phyloP scores from a whole-genome alignment of 37 sponge, comb jelly and placozoan genomes.

The Geodia barretti region DNA sequence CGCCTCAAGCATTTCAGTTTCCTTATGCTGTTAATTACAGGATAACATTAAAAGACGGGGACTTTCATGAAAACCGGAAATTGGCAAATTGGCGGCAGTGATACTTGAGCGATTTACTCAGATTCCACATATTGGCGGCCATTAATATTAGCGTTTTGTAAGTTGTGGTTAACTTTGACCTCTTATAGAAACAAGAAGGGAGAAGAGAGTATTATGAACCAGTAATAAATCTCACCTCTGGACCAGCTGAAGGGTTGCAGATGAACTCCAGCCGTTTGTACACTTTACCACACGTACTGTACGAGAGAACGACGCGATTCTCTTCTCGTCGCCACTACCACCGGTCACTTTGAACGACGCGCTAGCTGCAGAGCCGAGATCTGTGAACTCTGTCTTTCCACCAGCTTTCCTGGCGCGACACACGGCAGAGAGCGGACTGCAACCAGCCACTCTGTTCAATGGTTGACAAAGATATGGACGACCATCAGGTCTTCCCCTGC shows the following conservation, averaged over 20 bases:
- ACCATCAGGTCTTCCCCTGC: conserved; percentile 36
- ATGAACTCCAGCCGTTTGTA: neutral
- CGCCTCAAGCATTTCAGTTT: no score
- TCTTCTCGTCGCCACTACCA: neutral
- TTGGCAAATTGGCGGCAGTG: no score
- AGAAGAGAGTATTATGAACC: no score
- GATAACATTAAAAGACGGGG: no score
- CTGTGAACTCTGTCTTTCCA: conserved; percentile 17
- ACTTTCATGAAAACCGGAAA: no score
- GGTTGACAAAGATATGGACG: conserved; percentile 63
- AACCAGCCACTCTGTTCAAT: conserved; percentile 19
- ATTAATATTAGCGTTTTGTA: no score
- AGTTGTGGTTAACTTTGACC: no score
- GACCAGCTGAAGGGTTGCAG: neutral
- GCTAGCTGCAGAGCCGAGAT: no score
- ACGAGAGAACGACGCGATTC: conserved; percentile 25
- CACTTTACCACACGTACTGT: conserved; percentile 27
- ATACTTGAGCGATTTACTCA: no score
- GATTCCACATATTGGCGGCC: no score
- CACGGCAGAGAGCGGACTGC: conserved; percentile 53
- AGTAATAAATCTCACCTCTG: neutral
- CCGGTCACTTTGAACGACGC: neutral
- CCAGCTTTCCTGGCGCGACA: conserved; percentile 2
- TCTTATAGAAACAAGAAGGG: no score
- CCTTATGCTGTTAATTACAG: no score